These are phyloP conservation scores for Drosophila lacteicornis DNA, from an alignment of 1,140 invertebrate genomes.

Conservation along the genomic window DNA sequence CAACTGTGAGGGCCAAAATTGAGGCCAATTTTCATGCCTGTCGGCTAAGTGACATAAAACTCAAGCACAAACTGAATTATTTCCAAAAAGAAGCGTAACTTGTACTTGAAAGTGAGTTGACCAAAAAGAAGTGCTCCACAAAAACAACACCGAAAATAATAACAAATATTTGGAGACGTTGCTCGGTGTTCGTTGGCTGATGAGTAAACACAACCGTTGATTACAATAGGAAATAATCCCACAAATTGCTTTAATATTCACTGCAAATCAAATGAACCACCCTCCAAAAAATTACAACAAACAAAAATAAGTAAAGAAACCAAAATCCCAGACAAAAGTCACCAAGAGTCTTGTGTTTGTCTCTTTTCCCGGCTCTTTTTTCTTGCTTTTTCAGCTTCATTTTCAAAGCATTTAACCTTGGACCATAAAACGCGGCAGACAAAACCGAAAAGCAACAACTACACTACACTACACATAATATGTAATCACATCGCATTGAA, in stretches of 20 bases:
- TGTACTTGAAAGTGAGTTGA: conserved; percentile 69
- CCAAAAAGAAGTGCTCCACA: conserved; percentile 36
- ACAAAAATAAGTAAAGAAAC: conserved; percentile 8
- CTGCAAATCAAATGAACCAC: conserved; percentile 83
- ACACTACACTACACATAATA: conserved; percentile 54
- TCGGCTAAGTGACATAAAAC: conserved; percentile 43
- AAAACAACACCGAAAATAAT: conserved; percentile 20
- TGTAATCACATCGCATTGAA: conserved; percentile 82
- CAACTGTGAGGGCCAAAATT: conserved; percentile 42
- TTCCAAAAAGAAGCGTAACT: conserved; percentile 28
- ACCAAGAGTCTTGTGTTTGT: conserved; percentile 52
- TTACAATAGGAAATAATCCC: conserved; percentile 84
- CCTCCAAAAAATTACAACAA: conserved; percentile 49
- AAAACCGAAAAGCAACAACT: conserved; percentile 48
- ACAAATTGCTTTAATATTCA: conserved; percentile 84
- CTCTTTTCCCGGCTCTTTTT: conserved; percentile 24
- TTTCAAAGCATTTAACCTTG: conserved; percentile 82
- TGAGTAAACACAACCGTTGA: conserved; percentile 65
- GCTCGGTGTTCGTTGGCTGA: conserved; percentile 12
- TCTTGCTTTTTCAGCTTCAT: conserved; percentile 56
- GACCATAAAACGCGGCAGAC: conserved; percentile 83
- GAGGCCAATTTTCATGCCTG: conserved; percentile 79
- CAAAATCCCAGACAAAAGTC: conserved; percentile 73
- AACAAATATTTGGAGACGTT: conserved; percentile 25
- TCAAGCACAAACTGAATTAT: conserved; percentile 36